Base-by-base conservation (phyloP, 2,113 vertebrate genomes). In the Polypterus senegalus region DNA sequence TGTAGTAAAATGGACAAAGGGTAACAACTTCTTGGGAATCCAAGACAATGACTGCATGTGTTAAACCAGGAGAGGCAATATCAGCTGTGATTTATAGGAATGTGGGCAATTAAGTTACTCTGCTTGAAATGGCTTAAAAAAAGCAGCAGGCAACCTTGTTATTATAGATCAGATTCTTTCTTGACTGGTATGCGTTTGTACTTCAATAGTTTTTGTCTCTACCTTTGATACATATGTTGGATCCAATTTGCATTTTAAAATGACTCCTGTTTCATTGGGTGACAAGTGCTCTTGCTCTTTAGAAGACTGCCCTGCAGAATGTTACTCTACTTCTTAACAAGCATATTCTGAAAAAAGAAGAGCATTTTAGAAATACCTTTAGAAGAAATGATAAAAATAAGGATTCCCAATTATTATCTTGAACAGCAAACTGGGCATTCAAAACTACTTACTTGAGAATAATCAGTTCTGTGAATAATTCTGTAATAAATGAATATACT, bases 1-100 rank as follows among this genome's bases (percentile, higher is more conserved):
- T 58, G 11, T 58, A 58, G 56, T 43, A 58, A 58, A 58, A 58
- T 58, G 11, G 43, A 58, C 56, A 58, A 58, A 58, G 11, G 51
- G 54, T 11, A 56, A 56, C 54, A 56, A 10, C 54, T 56, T 56
- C 54, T 56, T 56, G 56, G 56, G 56, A 45, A 58, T 58, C 56
- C 56, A 58, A 45, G 56, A 58, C 56, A 58, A 58, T 5, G 3
- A 58, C 3, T 58, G 56, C 43, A 45, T 45, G 11, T 45, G 56
- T 58, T 27, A 27, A 58, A 4, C 46, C 56, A n/a, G 27, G 56
- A 45, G 56, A 58, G 43, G 43, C n/a, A 43, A 27, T 56, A 6
- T 6, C 51, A 3, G 51, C 51, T 52, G 7, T 52, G 51, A 52
- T 52, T 52, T 52, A 52, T 52, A 52, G 51, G 51, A 52, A 52